Evolutionary conservation across 1,140 invertebrate genomes (phyloP), one percentile per base, ranked within the genome.

Genomic region (Bombyx mori): DNA sequence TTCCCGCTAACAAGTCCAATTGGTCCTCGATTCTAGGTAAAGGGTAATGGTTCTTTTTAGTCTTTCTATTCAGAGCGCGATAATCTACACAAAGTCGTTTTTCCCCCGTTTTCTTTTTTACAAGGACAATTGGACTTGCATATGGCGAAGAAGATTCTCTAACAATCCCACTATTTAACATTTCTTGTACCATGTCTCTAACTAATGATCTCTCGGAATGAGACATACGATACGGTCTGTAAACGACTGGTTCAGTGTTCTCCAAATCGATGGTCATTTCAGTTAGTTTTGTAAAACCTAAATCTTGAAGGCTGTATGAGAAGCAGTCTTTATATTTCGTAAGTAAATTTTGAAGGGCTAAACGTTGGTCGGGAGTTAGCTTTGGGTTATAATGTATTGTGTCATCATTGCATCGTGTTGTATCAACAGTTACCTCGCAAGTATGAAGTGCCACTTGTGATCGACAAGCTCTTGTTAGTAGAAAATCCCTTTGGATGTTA

Each of bases 1-100:
- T 68, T 7, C 68, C 74, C 44, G 56, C 46, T 42, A 76, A 66
- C 61, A 62, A 78, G 88, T 59, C 90, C 60, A 58, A 82, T 65
- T 42, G 72, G 53, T 47, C 70, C 53, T 50, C 86, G 74, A 74
- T 90, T 71, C 53, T 43, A 1, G 68, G 68, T 10, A 71, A 12
- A 4, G 73, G 71, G 55, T 65, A 75, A 42, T 66, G 61, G 26
- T 74, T 68, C 49, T 70, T 74, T 45, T 63, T 61, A n/a, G 68
- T 74, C 49, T 62, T 68, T 8, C 63, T 58, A 58, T 75, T 78
- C 10, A 78, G 53, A 6, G 66, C 65, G 2, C 75, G 49, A 44
- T 75, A 78, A 55, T 76, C 69, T 3, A 75, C 64, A 42, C 73
- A 77, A 9, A 77, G 44, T 6, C 72, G 56, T 18, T 65, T 58